phyloP scores from a whole-genome alignment of 1,140 invertebrate species.

The Drosophila elegans region DNA sequence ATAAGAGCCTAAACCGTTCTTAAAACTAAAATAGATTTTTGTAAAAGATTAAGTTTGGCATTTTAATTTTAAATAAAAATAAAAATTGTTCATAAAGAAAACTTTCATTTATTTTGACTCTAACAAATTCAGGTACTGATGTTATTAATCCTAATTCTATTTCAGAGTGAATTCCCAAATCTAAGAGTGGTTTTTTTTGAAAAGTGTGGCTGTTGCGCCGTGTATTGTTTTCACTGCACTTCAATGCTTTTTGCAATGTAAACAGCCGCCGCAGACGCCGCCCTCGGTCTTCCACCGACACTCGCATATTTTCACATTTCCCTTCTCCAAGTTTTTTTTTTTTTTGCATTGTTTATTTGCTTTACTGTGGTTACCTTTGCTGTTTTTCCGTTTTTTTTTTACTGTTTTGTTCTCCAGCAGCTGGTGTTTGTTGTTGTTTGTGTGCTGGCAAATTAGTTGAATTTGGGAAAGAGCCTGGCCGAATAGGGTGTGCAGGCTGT shows the following conservation, averaged over 20 bases:
- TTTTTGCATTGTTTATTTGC: conserved; percentile 67
- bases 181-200: neutral
- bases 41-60: too few species aligned
- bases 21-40: too few species aligned
- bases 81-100: too few species aligned
- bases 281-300: conserved; percentile 29
- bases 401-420: conserved; percentile 10
- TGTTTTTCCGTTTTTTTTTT: conserved; percentile 43
- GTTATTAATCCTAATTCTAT: too few species aligned
- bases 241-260: conserved; percentile 82
- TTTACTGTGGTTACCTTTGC: conserved; percentile 72
- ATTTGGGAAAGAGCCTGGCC: conserved; percentile 48
- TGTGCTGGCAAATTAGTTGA: conserved; percentile 71
- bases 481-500: conserved; percentile 30
- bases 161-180: neutral
- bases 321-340: conserved; percentile 9
- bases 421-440: conserved; percentile 49
- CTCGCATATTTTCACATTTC: conserved; percentile 67
- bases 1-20: too few species aligned
- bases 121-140: too few species aligned
- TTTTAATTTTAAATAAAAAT: too few species aligned
- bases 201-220: conserved; percentile 36
- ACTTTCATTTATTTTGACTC: too few species aligned
- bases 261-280: conserved; percentile 56
- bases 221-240: conserved; percentile 78